phyloP scores from a whole-genome alignment of 2,797 vertebrate genomes.

The Chelon labrosus region DNA sequence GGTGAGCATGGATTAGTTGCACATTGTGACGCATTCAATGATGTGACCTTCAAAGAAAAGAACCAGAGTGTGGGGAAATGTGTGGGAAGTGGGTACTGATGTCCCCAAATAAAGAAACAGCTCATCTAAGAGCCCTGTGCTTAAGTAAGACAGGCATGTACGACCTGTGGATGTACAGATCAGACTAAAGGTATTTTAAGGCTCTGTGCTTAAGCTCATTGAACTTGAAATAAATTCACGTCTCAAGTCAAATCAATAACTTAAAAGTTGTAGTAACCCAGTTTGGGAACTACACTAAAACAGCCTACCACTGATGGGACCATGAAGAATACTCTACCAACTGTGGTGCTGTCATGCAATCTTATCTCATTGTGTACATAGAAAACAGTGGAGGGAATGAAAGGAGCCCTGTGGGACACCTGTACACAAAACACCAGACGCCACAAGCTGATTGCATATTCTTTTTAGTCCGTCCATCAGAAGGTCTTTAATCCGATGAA shows the following conservation, averaged over 20 bases:
- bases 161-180: neutral
- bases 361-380: constrained; percentile 26
- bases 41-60: neutral
- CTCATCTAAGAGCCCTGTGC: constrained; percentile 11
- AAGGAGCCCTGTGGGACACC: constrained; percentile 34
- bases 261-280: neutral
- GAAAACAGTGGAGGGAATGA: constrained; percentile 36
- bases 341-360: neutral
- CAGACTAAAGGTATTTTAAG: neutral
- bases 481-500: constrained; percentile 27
- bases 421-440: constrained; percentile 31
- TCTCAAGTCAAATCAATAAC: too few species aligned
- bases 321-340: neutral
- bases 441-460: constrained; percentile 11
- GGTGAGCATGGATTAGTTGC: constrained; percentile 1
- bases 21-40: constrained; percentile 13
- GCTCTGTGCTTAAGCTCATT: neutral
- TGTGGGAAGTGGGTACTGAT: constrained; percentile 15
- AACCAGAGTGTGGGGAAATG: neutral
- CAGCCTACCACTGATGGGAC: neutral
- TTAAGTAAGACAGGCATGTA: neutral
- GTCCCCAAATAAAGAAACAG: constrained; percentile 11
- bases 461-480: constrained; percentile 32
- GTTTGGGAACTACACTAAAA: neutral
- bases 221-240: neutral